These are phyloP conservation scores for Holcopasites calliopsidis DNA, from an alignment of 1,140 invertebrate genomes.

Conservation along the genomic window DNA sequence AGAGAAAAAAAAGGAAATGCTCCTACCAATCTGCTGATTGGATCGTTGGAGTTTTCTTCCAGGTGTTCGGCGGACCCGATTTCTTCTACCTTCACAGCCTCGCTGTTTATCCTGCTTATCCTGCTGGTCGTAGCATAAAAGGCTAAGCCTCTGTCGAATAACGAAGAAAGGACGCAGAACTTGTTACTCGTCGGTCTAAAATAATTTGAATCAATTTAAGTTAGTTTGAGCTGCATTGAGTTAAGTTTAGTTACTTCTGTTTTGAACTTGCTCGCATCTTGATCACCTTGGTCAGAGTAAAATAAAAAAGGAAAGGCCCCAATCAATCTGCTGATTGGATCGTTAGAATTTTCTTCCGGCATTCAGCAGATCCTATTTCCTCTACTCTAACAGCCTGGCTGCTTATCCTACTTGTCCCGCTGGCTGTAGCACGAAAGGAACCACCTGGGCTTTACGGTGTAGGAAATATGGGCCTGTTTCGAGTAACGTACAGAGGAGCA, in stretches of 20 bases:
- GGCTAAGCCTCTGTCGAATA: no score
- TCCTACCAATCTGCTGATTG: conserved; percentile 36
- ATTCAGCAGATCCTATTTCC: background rate
- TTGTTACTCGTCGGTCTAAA: no score
- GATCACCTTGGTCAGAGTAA: no score
- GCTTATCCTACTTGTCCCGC: conserved; percentile 5
- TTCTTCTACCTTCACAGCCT: background rate
- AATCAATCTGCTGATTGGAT: conserved; percentile 40
- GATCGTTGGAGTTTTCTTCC: conserved; percentile 1
- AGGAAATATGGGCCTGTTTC: no score
- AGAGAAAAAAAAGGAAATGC: background rate
- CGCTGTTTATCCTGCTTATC: conserved; percentile 7
- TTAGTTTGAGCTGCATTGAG: no score
- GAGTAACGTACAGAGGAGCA: no score
- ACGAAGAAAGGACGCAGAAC: no score
- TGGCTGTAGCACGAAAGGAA: background rate
- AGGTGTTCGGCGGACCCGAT: background rate
- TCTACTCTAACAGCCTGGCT: background rate
- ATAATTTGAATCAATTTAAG: no score
- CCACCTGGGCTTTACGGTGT: no score
- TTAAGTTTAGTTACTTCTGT: no score
- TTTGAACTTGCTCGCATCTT: no score
- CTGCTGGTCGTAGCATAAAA: background rate
- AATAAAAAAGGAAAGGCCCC: no score
- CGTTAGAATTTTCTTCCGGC: background rate